Percentiles rank a stretch among this genome's conserved stretches.
Evolutionary conservation across 2,797 vertebrate species (phyloP).

Genomic region (Morus bassanus): DNA sequence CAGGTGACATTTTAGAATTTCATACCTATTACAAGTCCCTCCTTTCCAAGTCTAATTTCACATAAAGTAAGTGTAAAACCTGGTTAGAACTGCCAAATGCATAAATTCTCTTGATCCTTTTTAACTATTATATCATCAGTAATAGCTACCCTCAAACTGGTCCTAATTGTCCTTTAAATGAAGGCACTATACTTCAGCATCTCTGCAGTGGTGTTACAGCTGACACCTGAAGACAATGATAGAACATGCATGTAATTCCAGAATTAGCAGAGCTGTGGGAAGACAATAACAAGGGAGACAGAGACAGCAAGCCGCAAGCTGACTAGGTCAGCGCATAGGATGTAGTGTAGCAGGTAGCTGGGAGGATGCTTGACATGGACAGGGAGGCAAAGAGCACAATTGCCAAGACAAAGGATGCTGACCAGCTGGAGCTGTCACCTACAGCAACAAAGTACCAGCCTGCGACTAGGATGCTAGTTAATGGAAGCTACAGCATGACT

Average conservation of each 20-base stretch:
- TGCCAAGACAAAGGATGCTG: neutral
- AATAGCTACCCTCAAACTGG: neutral
- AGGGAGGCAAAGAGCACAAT: neutral
- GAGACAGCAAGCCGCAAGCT: neutral
- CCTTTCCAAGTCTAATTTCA: neutral
- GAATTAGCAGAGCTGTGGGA: neutral
- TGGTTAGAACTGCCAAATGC: neutral
- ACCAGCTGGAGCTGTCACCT: neutral
- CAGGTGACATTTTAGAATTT: neutral
- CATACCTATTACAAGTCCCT: neutral
- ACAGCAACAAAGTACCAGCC: neutral
- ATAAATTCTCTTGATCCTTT: neutral
- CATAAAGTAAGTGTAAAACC: neutral
- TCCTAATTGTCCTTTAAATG: neutral
- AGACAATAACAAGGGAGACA: neutral
- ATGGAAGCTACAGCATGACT: neutral
- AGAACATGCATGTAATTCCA: neutral
- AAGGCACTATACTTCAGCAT: neutral
- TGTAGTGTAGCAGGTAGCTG: neutral
- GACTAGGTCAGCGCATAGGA: fast-evolving
- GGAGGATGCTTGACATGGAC: neutral
- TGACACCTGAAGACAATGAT: neutral
- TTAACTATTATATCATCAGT: neutral
- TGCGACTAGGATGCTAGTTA: neutral
- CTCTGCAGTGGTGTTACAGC: neutral